These are phyloP conservation scores for Epizoanthus rinbou DNA, from an alignment of 92 coral and sea anemone genomes.

Conservation along the genomic window DNA sequence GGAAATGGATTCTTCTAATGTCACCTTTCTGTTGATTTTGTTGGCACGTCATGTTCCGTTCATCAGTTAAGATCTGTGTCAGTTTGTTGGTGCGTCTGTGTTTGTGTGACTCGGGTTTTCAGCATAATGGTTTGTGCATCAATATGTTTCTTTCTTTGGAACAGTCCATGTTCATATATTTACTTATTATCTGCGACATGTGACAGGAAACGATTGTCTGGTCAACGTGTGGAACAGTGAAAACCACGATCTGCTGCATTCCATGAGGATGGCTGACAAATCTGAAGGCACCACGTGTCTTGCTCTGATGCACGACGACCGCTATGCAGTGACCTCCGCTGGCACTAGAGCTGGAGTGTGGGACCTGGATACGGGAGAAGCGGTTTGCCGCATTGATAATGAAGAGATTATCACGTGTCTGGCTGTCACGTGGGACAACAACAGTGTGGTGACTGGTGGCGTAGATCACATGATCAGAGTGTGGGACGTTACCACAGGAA, in stretches of 20 bases:
- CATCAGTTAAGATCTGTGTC: no score
- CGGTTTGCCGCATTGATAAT: constrained; percentile 55
- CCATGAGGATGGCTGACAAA: constrained; percentile 68
- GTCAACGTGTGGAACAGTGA: constrained; percentile 80
- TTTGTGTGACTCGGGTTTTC: no score
- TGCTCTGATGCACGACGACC: constrained; percentile 68
- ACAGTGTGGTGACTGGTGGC: constrained; percentile 68
- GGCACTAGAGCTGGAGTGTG: constrained; percentile 67
- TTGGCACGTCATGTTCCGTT: no score
- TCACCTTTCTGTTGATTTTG: no score
- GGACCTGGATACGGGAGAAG: constrained; percentile 88
- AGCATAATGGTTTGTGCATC: no score
- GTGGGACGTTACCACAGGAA: constrained; percentile 55
- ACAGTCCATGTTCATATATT: neutral
- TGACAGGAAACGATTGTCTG: constrained; percentile 74
- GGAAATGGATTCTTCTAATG: no score
- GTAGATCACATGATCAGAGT: constrained; percentile 57
- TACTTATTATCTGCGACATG: neutral
- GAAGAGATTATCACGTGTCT: constrained; percentile 64
- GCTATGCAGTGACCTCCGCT: constrained; percentile 67
- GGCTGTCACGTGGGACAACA: constrained; percentile 54
- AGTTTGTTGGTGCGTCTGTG: no score
- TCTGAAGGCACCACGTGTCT: constrained; percentile 61
- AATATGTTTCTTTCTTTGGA: neutral
- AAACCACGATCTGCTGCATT: constrained; percentile 80